Percentiles rank a stretch among this genome's conserved stretches.
These are phyloP conservation scores for Daboia siamensis DNA, from an alignment of 2,113 vertebrate genomes.

Conservation along the genomic window DNA sequence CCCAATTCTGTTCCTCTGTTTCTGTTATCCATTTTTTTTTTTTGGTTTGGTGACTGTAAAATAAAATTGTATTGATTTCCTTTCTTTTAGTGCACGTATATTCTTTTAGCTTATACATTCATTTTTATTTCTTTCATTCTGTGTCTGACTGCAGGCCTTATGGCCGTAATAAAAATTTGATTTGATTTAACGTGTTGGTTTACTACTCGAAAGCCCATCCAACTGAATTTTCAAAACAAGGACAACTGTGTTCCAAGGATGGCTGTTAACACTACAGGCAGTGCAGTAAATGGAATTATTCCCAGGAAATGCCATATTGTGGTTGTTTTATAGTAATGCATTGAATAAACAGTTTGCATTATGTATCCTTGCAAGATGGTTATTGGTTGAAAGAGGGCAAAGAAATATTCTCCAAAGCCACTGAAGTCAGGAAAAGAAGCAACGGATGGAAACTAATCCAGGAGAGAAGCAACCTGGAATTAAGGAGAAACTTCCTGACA, in stretches of 20 bases:
- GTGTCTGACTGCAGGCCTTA: not conserved
- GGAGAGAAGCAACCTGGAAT: not conserved
- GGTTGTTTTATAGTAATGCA: not conserved
- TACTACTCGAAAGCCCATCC: not conserved
- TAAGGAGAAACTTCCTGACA: not conserved
- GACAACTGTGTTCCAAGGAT: not conserved
- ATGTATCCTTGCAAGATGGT: not conserved
- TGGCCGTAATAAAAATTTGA: not conserved
- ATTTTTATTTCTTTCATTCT: not conserved
- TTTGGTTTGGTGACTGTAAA: not conserved
- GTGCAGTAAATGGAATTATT: not conserved
- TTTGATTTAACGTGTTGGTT: not conserved
- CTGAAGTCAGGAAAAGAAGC: not conserved
- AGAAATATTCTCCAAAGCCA: not conserved
- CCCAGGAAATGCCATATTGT: not conserved
- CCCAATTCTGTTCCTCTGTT: not conserved
- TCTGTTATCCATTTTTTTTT: not conserved
- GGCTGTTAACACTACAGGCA: not conserved
- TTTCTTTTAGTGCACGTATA: not conserved
- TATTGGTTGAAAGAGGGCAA: not conserved
- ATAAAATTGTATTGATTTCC: not conserved
- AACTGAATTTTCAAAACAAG: not conserved
- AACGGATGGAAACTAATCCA: not conserved
- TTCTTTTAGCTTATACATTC: not conserved
- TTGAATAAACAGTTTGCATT: not conserved